Percentiles rank a stretch among this genome's conserved stretches.
phyloP scores from a whole-genome alignment of 1,140 invertebrate genomes.

The Philotrypesis tridentata region DNA sequence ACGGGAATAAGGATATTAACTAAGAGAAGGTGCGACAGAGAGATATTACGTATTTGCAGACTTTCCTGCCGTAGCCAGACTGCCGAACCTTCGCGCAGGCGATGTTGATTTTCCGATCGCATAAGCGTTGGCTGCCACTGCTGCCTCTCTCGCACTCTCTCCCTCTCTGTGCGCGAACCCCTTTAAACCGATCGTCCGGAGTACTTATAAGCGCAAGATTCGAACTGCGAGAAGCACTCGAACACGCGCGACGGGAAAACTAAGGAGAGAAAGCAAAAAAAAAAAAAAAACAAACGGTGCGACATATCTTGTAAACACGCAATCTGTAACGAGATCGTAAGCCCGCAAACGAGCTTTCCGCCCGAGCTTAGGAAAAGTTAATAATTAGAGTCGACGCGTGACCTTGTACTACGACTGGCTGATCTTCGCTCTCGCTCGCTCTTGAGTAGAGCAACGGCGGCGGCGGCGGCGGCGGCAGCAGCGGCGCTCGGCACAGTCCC shows the following conservation, averaged over 20 bases:
- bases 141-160: too few relatives aligned
- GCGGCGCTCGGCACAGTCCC: background rate
- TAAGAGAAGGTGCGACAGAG: slow-evolving; percentile 38
- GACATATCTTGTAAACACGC: background rate
- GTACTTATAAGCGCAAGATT: too few relatives aligned
- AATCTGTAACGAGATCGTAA: background rate
- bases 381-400: slow-evolving; percentile 72
- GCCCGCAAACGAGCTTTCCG: background rate
- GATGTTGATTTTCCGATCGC: background rate
- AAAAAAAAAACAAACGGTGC: background rate
- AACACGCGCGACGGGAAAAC: too few relatives aligned
- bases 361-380: slow-evolving; percentile 66
- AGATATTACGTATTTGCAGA: slow-evolving; percentile 41
- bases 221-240: too few relatives aligned
- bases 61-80: slow-evolving; percentile 24
- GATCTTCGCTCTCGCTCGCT: slow-evolving; percentile 54
- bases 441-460: too few relatives aligned
- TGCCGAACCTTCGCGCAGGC: slow-evolving; percentile 22
- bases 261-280: background rate
- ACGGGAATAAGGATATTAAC: slow-evolving; percentile 32
- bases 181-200: too few relatives aligned
- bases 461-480: too few relatives aligned
- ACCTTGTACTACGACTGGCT: slow-evolving; percentile 64
- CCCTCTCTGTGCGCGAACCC: too few relatives aligned
- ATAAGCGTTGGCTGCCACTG: background rate